Base-by-base conservation (phyloP, 1,140 invertebrate species). In the Scaptomyza hsui region DNA sequence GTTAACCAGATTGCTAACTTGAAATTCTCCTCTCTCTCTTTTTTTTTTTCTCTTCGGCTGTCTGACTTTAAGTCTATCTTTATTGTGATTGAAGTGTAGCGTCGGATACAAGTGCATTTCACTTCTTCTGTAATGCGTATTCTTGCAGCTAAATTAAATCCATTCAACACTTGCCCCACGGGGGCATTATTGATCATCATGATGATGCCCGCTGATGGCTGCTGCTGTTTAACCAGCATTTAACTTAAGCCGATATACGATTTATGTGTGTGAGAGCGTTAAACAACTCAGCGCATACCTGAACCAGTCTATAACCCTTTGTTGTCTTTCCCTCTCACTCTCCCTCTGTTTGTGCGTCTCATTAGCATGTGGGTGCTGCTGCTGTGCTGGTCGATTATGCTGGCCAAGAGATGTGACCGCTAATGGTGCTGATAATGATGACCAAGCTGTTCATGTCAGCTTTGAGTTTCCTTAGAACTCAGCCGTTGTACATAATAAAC, bases 191-290 rank as follows among this genome's bases (percentile, higher is more conserved):
- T 39, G 26, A 64, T 70, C 53, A 63, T 56, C 29, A 26, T 57
- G 48, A 47, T 52, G 44, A 7, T 37, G 67, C n/a, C n/a, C n/a
- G n/a, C 3, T 42, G 57, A 13, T 48, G 52, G 44, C 26, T 61
- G 52, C 48, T 67, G 69, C 48, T 74, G 55, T 69, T 79, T 81
- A 73, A 82, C 47, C 73, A 74, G 59, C 77, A 78, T 81, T 86
- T 78, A 88, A 74, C 69, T 70, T 77, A 80, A 88, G 81, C 81
- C 57, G 70, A 76, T 80, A 78, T 78, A 72, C 68, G 57, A 80
- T 81, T 80, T 76, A 65, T 76, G 55, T 29, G 55, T 29, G 26
- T 69, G 75, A 59, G 72, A 59, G 72, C 72, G 72, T 42, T 37
- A 32, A 39, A 19, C 42, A 65, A 63, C 42, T 56, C 37, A 37